Percentiles rank a stretch among this genome's conserved stretches.
Evolutionary conservation across 2,113 vertebrate genomes (phyloP).

Genomic region (Rana temporaria): DNA sequence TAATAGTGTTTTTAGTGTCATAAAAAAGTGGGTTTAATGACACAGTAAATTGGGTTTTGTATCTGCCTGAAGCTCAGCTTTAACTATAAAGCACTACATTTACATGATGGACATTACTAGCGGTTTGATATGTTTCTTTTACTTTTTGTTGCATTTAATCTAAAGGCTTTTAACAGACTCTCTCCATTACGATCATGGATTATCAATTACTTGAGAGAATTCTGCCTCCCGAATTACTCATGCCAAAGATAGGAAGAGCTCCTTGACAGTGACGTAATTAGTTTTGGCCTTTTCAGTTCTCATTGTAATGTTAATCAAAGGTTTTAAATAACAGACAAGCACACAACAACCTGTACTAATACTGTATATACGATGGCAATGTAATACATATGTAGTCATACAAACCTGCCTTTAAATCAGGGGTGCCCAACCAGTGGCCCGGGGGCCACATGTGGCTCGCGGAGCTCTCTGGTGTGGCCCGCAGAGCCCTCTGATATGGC

Average conservation of each 20-base stretch:
- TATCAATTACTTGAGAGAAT: slow-evolving; percentile 71
- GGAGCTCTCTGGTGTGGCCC: no score
- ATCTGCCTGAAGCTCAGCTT: no score
- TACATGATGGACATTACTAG: neutral
- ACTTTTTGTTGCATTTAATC: slow-evolving; percentile 69
- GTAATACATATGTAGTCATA: no score
- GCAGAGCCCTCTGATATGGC: no score
- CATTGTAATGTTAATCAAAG: slow-evolving; percentile 54
- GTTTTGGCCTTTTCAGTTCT: slow-evolving; percentile 55
- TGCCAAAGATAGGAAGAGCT: slow-evolving; percentile 61
- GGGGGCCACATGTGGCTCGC: no score
- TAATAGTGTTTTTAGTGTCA: no score
- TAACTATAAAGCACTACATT: no score
- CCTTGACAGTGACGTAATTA: slow-evolving; percentile 61
- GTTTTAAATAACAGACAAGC: slow-evolving; percentile 57
- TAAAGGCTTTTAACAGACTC: slow-evolving; percentile 71
- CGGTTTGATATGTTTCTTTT: slow-evolving; percentile 68
- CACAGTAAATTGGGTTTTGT: no score
- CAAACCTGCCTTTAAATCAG: no score
- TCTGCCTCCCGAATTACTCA: slow-evolving; percentile 60
- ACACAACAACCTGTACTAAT: neutral
- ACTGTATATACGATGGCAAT: no score
- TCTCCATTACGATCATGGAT: slow-evolving; percentile 56
- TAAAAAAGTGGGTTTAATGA: no score
- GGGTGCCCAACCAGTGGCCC: no score